A percentile compares a stretch with the other conserved stretches of the same genome.
These are phyloP conservation scores for Branchinecta lindahli DNA, from an alignment of 1,140 invertebrate genomes.

Conservation along the genomic window DNA sequence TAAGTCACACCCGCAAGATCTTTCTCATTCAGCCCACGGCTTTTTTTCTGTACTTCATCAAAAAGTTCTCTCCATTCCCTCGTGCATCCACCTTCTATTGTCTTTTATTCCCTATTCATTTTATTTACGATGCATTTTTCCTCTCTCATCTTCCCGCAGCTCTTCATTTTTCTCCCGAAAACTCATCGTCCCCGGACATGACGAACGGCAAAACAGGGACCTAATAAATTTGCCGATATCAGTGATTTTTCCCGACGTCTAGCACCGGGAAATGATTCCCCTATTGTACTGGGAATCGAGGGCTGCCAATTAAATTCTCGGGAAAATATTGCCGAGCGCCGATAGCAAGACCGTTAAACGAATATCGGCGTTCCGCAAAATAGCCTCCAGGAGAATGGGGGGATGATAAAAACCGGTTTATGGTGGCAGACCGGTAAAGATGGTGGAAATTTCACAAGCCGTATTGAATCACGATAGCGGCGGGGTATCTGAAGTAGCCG, in stretches of 20 bases:
- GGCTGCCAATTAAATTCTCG: constrained; percentile 2
- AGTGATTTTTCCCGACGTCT: constrained; percentile 6
- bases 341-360: constrained; percentile 3
- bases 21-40: too few species aligned
- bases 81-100: background rate
- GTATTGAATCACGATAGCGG: too few species aligned
- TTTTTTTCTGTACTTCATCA: too few species aligned
- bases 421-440: too few species aligned
- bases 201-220: background rate
- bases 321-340: constrained; percentile 2
- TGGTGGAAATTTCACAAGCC: too few species aligned
- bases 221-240: constrained; percentile 2
- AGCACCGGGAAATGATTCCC: background rate
- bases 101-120: background rate
- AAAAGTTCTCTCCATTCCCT: too few species aligned
- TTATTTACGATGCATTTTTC: constrained; percentile 4
- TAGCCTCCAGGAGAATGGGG: background rate
- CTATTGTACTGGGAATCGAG: constrained; percentile 10
- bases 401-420: background rate
- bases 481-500: too few species aligned
- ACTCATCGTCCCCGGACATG: background rate
- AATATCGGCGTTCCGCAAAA: background rate
- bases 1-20: too few species aligned
- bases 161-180: background rate
- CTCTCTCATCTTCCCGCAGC: background rate